Evolutionary conservation across 2,888 invertebrate genomes (phyloP).

Genomic region (Portevinia maculata): DNA sequence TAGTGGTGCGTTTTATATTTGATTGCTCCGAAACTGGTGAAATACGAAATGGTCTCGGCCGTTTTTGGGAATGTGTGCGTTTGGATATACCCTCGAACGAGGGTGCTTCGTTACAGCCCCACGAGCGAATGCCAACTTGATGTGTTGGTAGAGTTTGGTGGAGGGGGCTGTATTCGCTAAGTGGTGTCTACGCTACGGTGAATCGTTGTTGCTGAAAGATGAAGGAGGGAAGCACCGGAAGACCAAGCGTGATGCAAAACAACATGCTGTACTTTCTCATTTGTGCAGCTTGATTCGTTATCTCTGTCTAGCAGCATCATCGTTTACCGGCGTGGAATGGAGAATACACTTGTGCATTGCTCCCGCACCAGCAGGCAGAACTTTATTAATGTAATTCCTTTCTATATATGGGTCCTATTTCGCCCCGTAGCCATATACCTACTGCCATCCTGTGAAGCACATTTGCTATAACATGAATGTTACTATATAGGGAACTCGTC

Average conservation of each 20-base stretch:
- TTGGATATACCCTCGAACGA: constrained; percentile 29
- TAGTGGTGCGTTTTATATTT: constrained; percentile 57
- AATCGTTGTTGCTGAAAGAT: constrained; percentile 33
- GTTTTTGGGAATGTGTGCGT: constrained; percentile 40
- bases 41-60: constrained; percentile 33
- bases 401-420: constrained; percentile 73
- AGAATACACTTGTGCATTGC: constrained; percentile 64
- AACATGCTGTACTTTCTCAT: constrained; percentile 51
- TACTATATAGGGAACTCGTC: constrained; percentile 59
- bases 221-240: constrained; percentile 61
- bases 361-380: constrained; percentile 68
- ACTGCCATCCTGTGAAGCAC: constrained; percentile 53
- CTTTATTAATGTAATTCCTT: constrained; percentile 74
- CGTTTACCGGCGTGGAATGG: constrained; percentile 26
- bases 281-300: constrained; percentile 21
- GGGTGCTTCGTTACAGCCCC: constrained; percentile 69
- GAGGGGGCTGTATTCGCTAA: constrained; percentile 35
- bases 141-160: constrained; percentile 15
- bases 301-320: constrained; percentile 54
- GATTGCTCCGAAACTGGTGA: constrained; percentile 37
- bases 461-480: constrained; percentile 23
- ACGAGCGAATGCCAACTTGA: constrained; percentile 42
- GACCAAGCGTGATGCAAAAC: constrained; percentile 68
- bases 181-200: constrained; percentile 35
- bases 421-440: constrained; percentile 71